Percentiles rank a stretch among this genome's conserved stretches.
These are phyloP conservation scores for Bombus soroeensis DNA, from an alignment of 1,140 invertebrate species.

Conservation along the genomic window DNA sequence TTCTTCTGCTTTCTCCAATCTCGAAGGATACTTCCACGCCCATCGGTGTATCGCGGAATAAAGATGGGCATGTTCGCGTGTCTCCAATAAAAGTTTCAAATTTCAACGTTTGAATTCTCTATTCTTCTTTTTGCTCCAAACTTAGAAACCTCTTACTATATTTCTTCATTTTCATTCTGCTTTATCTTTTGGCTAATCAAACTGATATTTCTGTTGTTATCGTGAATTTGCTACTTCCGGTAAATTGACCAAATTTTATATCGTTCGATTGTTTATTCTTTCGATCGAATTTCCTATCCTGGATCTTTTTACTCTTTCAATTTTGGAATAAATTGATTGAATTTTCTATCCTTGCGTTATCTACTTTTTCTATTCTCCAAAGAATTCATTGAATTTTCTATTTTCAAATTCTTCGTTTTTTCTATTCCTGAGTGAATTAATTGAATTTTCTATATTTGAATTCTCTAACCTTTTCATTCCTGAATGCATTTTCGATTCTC, in stretches of 20 bases:
- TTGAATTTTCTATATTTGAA: too few species aligned
- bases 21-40: slow-evolving; percentile 37
- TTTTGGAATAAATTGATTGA: too few species aligned
- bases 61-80: background rate
- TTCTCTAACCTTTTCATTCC: too few species aligned
- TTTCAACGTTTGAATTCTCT: background rate
- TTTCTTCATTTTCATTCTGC: background rate
- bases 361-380: too few species aligned
- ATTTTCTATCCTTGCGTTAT: too few species aligned
- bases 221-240: background rate
- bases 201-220: background rate
- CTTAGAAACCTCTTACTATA: background rate
- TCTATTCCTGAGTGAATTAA: too few species aligned
- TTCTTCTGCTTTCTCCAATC: slow-evolving; percentile 3
- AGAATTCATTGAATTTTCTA: too few species aligned
- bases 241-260: background rate
- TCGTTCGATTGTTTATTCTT: background rate
- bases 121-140: too few species aligned
- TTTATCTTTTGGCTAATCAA: background rate
- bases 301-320: too few species aligned
- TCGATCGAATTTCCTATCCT: too few species aligned
- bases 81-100: background rate
- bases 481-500: too few species aligned
- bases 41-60: slow-evolving; percentile 21
- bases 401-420: too few species aligned